A percentile compares a stretch with the other conserved stretches of the same genome.
phyloP scores from a whole-genome alignment of 1,140 invertebrate genomes.

The Trichonephila inaurata region DNA sequence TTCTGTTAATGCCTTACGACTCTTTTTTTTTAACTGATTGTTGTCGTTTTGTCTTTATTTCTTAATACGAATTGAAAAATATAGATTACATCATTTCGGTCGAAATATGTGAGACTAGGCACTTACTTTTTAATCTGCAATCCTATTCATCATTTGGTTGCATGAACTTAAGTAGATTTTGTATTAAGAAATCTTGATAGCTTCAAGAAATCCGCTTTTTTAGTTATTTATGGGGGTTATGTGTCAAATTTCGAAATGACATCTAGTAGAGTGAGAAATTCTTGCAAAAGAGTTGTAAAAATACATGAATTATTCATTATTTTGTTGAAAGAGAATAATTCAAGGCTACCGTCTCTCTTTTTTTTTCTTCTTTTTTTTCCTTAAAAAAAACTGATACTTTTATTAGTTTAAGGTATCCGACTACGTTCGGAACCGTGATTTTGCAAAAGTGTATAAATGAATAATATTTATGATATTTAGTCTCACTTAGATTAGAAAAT shows the following conservation, averaged over 20 bases:
- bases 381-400: too few relatives aligned
- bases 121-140: not conserved
- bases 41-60: constrained; percentile 32
- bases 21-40: not conserved
- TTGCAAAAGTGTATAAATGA: too few relatives aligned
- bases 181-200: not conserved
- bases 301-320: too few relatives aligned
- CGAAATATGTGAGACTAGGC: not conserved
- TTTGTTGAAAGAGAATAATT: too few relatives aligned
- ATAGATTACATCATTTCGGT: not conserved
- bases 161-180: not conserved
- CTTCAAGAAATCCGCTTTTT: not conserved
- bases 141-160: not conserved
- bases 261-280: not conserved
- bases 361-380: too few relatives aligned
- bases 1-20: not conserved
- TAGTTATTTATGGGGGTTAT: not conserved
- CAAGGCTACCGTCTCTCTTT: too few relatives aligned
- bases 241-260: not conserved
- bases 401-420: too few relatives aligned
- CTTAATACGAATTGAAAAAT: not conserved
- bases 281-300: too few relatives aligned
- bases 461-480: too few relatives aligned
- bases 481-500: too few relatives aligned
- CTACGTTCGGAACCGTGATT: too few relatives aligned